phyloP scores from a whole-genome alignment of 2,888 invertebrate genomes.

The Metalampra italica region DNA sequence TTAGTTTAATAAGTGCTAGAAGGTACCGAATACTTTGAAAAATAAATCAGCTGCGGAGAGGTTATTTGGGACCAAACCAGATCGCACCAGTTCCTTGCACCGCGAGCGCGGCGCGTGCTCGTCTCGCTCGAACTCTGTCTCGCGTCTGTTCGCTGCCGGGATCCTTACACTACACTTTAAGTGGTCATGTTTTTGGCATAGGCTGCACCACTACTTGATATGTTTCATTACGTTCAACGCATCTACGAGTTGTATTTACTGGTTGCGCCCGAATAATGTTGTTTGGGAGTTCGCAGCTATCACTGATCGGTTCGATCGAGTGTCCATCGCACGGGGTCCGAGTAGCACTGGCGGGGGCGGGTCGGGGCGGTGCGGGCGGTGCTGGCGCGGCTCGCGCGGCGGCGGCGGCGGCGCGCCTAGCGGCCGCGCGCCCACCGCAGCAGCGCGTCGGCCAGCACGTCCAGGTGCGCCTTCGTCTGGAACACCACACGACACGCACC shows the following conservation, averaged over 20 bases:
- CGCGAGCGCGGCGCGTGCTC: constrained; percentile 22
- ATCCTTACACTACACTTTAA: constrained; percentile 70
- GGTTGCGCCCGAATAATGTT: constrained; percentile 65
- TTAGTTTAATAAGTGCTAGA: constrained; percentile 75
- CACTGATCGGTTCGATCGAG: constrained; percentile 53
- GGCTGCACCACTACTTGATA: constrained; percentile 74
- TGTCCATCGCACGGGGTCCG: constrained; percentile 46
- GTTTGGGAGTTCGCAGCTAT: constrained; percentile 58
- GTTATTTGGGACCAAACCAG: constrained; percentile 69
- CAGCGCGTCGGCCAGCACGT: constrained; percentile 95
- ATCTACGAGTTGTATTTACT: constrained; percentile 55
- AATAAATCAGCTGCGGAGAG: constrained; percentile 65
- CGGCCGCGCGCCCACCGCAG: constrained; percentile 96
- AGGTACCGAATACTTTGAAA: constrained; percentile 65
- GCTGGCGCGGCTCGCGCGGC: constrained; percentile 75
- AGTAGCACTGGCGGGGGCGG: constrained; percentile 53
- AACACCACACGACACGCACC: constrained; percentile 47
- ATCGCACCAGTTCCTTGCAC: constrained; percentile 48
- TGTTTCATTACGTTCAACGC: constrained; percentile 71
- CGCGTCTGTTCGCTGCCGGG: constrained; percentile 44
- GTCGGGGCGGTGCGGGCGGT: constrained; percentile 40
- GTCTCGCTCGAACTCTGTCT: constrained; percentile 21
- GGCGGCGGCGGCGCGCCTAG: constrained; percentile 86
- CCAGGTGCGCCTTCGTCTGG: constrained; percentile 96
- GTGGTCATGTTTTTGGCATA: constrained; percentile 64